A percentile compares a stretch with the other conserved stretches of the same genome.
phyloP scores from a whole-genome alignment of 2,888 invertebrate genomes.

The Andricus quercusramuli region DNA sequence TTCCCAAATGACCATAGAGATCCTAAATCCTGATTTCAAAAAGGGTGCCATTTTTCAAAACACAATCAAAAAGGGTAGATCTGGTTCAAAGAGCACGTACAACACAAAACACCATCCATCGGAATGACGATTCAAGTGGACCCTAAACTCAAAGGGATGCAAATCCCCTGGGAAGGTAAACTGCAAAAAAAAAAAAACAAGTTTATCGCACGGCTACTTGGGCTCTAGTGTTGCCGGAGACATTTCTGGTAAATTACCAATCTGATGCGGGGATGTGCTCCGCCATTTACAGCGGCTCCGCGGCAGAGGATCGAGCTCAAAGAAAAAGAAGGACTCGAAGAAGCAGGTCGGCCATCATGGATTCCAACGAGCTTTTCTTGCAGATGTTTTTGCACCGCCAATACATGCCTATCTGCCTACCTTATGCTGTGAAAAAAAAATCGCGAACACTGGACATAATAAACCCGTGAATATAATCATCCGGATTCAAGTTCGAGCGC shows the following conservation, averaged over 20 bases:
- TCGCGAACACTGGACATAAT: conserved; percentile 66
- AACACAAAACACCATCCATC: conserved; percentile 20
- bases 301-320: conserved; percentile 21
- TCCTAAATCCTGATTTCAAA: background rate
- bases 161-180: conserved; percentile 60
- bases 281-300: conserved; percentile 25
- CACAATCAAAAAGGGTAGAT: conserved; percentile 20
- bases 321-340: conserved; percentile 44
- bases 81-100: conserved; percentile 10
- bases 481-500: conserved; percentile 57
- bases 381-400: conserved; percentile 52
- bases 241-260: conserved; percentile 66
- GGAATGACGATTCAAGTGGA: conserved; percentile 39
- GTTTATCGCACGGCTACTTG: conserved; percentile 60
- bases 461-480: conserved; percentile 74
- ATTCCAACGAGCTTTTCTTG: conserved; percentile 65
- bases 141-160: conserved; percentile 60
- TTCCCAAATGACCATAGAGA: background rate
- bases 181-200: conserved; percentile 58
- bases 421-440: conserved; percentile 62
- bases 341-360: conserved; percentile 63
- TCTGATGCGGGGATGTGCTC: conserved; percentile 52
- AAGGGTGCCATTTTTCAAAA: conserved; percentile 23
- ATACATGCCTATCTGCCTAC: conserved; percentile 52
- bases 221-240: conserved; percentile 57